Base-by-base conservation (phyloP, 64 coral and sea anemone species). In the Stichodactyla mertensii region DNA sequence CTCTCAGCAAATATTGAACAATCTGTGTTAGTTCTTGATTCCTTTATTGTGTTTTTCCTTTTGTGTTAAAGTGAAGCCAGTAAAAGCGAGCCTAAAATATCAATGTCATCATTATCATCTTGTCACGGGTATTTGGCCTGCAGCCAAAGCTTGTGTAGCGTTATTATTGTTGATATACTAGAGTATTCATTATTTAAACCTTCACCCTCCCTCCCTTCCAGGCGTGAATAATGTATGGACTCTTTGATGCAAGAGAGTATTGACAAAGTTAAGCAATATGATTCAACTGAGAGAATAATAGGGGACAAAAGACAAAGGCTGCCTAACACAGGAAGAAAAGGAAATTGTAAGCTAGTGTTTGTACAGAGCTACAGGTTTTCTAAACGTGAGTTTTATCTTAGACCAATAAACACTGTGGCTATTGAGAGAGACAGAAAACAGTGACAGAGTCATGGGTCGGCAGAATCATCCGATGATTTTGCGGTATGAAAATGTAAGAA, bases 21-120 rank as follows among this genome's bases (percentile, higher is more conserved):
- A 74, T 74, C 69, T 74, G 69, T 74, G 24, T 74, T 74, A 74
- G 69, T 74, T 31, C 2, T 74, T 9, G 69, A 74, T 74, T 74
- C 22, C 22, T 12, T 22, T 74, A 6, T 74, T 26, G 12, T 27
- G 23, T 74, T 13, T 31, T 11, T 4, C 12, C n/a, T 9, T 74
- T 31, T 4, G 19, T 66, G 18, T 8, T 61, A 61, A 61, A 66
- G 22, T 66, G 4, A 22, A 66, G 9, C 1, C 62, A 66, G 62
- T 7, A 66, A 9, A 6, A 66, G 19, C 22, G 2, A n/a, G 5
- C 62, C 18, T 66, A 13, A 66, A 31, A 31, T 31, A 66, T n/a
- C 19, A 22, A 18, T 66, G 28, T 31, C 28, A 45, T 45, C 4
- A 6, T 20, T n/a, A n/a, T 4, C 19, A 66, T 19, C 5, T 6